Evolutionary conservation across 2,113 vertebrate species (phyloP), one percentile per base, ranked within the genome.

Genomic region (Nycticebus coucang): DNA sequence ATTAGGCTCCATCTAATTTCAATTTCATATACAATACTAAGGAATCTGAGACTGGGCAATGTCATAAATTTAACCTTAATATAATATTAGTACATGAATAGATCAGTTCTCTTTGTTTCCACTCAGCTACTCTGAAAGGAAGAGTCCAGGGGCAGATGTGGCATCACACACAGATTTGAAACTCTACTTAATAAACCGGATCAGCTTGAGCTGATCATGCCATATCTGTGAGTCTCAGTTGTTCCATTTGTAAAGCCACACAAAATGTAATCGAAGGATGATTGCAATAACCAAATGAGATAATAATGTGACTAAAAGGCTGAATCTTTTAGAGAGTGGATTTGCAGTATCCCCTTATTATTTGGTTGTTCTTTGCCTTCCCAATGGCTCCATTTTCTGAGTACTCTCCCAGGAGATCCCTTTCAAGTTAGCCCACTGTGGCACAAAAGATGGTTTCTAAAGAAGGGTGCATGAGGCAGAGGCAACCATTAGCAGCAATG

Each of bases 171-270:
- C 33, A 59, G 37, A 74, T 59, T 71, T 55, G 9, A 62, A 59
- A 88, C 19, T 93, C 35, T 78, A 2, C 53, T 74, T 86, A 74
- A 68, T 55, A 55, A 55, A 33, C n/a, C 21, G 12, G 11, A 9
- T 94, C 10, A 87, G 8, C 28, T 28, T 78, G 66, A 50, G 14
- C n/a, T 69, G 50, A 79, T 22, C 21, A 4, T 26, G n/a, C 21
- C 28, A 21, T 82, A n/a, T 84, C 37, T 84, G 60, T n/a, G 35
- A 68, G 26, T 62, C n/a, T 62, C 35, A 0, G 1, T 68, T 66
- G 69, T 88, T 94, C 81, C 75, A 59, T 77, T 64, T 89, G 26
- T 69, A 62, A 87, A 92, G 69, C 11, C 64, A 96, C 37, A 79
- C 33, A 82, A 83, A 75, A 72, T 93, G 69, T 87, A 75, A 84